These are phyloP conservation scores for Lycocorax pyrrhopterus DNA, from an alignment of 2,113 vertebrate species.

Conservation along the genomic window DNA sequence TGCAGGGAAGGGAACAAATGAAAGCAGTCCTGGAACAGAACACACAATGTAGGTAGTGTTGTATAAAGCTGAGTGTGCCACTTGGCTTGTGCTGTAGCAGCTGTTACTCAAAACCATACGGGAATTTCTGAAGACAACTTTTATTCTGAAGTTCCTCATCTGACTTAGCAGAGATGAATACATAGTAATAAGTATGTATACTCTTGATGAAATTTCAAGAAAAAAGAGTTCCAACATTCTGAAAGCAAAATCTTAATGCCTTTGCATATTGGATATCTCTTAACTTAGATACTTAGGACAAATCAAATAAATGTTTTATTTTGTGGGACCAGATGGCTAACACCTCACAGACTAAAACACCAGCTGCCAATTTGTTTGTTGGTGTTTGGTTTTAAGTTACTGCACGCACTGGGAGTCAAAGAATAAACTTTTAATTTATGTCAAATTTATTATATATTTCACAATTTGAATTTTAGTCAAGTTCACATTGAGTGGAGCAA, in stretches of 20 bases:
- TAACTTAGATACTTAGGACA: background rate
- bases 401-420: background rate
- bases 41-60: background rate
- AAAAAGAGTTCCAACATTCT: background rate
- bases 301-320: conserved; percentile 62
- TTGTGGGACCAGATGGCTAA: conserved; percentile 32
- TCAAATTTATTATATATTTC: background rate
- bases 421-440: conserved; percentile 44
- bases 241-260: background rate
- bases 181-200: background rate
- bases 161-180: background rate
- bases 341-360: conserved; percentile 19
- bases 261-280: background rate
- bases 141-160: background rate
- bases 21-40: background rate
- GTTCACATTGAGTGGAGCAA: background rate
- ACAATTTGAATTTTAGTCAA: background rate
- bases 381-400: conserved; percentile 22
- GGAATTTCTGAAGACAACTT: conserved; percentile 29
- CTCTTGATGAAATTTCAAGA: background rate
- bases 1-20: background rate
- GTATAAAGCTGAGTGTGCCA: background rate
- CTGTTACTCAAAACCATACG: background rate
- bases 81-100: conserved; percentile 16
- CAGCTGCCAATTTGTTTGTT: conserved; percentile 58